These are phyloP conservation scores for Melanostoma scalare DNA, from an alignment of 2,888 invertebrate genomes.

Conservation along the genomic window DNA sequence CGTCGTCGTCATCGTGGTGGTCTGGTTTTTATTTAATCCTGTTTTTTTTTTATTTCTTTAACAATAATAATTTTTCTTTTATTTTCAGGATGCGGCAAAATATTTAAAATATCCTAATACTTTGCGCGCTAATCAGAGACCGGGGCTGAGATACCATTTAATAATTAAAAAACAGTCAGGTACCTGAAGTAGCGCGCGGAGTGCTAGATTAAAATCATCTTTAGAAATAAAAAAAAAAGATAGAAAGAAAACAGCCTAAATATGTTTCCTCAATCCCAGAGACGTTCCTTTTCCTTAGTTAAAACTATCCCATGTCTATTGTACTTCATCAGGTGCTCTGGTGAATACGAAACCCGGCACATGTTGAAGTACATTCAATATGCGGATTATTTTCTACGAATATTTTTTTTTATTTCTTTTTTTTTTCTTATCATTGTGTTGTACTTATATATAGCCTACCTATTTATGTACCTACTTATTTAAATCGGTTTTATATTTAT, in stretches of 20 bases:
- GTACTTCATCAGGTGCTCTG: conserved; percentile 99
- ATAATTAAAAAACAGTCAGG: conserved; percentile 89
- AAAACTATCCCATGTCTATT: conserved; percentile 95
- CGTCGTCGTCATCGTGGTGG: neutral
- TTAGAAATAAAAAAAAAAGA: conserved; percentile 24
- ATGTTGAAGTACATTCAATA: conserved; percentile 99
- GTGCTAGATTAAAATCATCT: conserved; percentile 83
- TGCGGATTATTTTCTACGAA: conserved; percentile 84
- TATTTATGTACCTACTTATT: neutral
- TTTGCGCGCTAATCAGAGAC: conserved; percentile 95
- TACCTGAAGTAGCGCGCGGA: conserved; percentile 99
- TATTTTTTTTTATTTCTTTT: conserved; percentile 40
- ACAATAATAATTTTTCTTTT: neutral
- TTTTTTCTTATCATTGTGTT: neutral
- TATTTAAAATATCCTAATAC: conserved; percentile 81
- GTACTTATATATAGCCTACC: neutral
- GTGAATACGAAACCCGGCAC: conserved; percentile 95
- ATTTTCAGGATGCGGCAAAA: conserved; percentile 36
- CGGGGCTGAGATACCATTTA: conserved; percentile 85
- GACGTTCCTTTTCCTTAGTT: conserved; percentile 10
- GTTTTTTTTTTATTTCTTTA: neutral
- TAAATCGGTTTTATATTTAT: neutral
- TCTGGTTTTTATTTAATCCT: conserved; percentile 6
- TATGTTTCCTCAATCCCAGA: conserved; percentile 3
- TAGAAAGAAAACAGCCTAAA: neutral